These are phyloP conservation scores for Melanargia galathea DNA, from an alignment of 2,888 invertebrate genomes.

Conservation along the genomic window DNA sequence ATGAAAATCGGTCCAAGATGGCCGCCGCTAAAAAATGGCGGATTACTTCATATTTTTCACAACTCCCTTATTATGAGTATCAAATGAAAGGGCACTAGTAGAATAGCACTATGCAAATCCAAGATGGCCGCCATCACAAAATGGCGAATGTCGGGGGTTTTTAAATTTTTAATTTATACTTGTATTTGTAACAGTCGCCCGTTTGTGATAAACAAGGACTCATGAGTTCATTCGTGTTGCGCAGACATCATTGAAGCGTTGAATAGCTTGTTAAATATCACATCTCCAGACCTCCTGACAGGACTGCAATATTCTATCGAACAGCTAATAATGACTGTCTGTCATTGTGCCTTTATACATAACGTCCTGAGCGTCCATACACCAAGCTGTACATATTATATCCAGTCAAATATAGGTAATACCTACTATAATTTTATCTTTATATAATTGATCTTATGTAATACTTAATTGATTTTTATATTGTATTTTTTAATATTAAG, in stretches of 20 bases:
- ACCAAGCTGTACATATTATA: not conserved
- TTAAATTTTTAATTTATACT: too few species aligned
- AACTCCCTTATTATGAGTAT: too few species aligned
- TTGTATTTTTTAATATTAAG: not conserved
- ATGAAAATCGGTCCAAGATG: too few species aligned
- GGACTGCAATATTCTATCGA: slow-evolving; percentile 58
- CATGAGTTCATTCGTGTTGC: slow-evolving; percentile 50
- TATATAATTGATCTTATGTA: not conserved
- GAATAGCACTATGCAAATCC: too few species aligned
- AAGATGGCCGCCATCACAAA: too few species aligned
- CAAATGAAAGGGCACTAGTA: too few species aligned
- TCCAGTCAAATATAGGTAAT: too few species aligned
- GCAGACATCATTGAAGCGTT: slow-evolving; percentile 61
- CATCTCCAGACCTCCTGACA: slow-evolving; percentile 50
- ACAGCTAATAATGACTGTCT: slow-evolving; percentile 37
- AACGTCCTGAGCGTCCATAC: slow-evolving; percentile 13
- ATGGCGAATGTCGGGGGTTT: too few species aligned
- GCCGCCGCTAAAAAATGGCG: too few species aligned
- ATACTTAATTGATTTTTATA: not conserved
- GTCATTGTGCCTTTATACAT: slow-evolving; percentile 35
- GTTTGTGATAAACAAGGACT: slow-evolving; percentile 35
- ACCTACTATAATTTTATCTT: too few species aligned
- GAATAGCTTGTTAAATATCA: slow-evolving; percentile 71
- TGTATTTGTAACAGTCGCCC: slow-evolving; percentile 21
- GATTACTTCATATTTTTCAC: too few species aligned